Conservation (phyloP, 2,888 invertebrate species). For the Diaprepes abbreviatus region DNA sequence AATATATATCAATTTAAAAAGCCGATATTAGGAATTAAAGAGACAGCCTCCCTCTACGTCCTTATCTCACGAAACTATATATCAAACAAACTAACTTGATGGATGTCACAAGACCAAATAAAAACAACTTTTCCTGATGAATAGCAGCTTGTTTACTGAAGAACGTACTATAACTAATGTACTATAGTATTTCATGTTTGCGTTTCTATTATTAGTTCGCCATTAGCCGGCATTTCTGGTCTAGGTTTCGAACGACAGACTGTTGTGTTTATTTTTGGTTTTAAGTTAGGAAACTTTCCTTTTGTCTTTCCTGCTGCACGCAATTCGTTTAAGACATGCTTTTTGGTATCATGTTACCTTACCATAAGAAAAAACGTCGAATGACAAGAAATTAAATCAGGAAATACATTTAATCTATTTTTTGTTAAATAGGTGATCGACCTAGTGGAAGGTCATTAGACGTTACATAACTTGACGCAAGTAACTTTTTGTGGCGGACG, state of each 20-base stretch:
- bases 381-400: not conserved
- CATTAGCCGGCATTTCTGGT: slow-evolving; percentile 10
- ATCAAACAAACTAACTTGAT: not conserved
- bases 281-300: not conserved
- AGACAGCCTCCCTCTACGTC: no score
- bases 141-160: slow-evolving; percentile 1
- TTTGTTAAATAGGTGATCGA: no score
- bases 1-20: no score
- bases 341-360: not conserved
- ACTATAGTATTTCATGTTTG: slow-evolving; percentile 15
- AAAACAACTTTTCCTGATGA: not conserved
- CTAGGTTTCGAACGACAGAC: slow-evolving; percentile 9
- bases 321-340: not conserved
- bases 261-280: not conserved
- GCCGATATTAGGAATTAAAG: no score
- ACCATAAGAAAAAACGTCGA: not conserved
- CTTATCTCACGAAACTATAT: not conserved
- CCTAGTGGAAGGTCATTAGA: no score
- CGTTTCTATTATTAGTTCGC: slow-evolving; percentile 12
- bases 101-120: not conserved
- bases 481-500: no score
- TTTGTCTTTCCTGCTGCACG: not conserved
- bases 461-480: no score
- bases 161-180: slow-evolving; percentile 1
- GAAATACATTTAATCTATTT: no score